Conservation (phyloP, 2,113 vertebrate genomes). For the Lamprologus sp. region DNA sequence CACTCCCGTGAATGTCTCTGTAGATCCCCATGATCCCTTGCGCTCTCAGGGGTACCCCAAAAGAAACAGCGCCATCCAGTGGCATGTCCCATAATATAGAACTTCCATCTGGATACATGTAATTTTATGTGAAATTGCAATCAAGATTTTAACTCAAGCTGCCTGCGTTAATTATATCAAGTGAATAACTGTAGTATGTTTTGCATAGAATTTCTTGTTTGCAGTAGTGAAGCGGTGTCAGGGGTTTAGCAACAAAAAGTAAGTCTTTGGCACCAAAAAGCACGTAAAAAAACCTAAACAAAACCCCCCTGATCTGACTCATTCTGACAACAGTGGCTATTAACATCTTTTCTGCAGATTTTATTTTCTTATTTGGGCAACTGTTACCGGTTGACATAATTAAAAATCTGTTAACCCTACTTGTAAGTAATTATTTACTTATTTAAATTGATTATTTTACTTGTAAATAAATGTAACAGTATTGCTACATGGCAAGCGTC, state of each 20-base stretch:
- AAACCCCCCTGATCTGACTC: neutral
- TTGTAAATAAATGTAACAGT: neutral
- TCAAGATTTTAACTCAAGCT: neutral
- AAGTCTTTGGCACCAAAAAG: neutral
- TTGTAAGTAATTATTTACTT: neutral
- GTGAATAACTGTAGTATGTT: neutral
- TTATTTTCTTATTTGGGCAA: neutral
- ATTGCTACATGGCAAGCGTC: neutral
- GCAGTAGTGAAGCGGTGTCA: neutral
- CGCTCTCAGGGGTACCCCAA: no score
- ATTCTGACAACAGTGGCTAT: neutral
- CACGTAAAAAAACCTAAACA: neutral
- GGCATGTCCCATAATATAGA: no score
- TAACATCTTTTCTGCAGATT: neutral
- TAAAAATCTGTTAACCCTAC: neutral
- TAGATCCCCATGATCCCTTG: no score
- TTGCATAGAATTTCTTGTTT: neutral
- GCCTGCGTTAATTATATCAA: neutral
- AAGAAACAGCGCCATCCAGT: no score
- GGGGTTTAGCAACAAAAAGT: neutral
- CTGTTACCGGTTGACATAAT: neutral
- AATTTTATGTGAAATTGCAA: neutral
- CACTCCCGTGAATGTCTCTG: no score
- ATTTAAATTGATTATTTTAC: neutral
- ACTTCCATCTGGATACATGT: no score